Evolutionary conservation across 1,140 invertebrate species (phyloP), one percentile per base, ranked within the genome.

Genomic region (Pygmarrhopalites habei): DNA sequence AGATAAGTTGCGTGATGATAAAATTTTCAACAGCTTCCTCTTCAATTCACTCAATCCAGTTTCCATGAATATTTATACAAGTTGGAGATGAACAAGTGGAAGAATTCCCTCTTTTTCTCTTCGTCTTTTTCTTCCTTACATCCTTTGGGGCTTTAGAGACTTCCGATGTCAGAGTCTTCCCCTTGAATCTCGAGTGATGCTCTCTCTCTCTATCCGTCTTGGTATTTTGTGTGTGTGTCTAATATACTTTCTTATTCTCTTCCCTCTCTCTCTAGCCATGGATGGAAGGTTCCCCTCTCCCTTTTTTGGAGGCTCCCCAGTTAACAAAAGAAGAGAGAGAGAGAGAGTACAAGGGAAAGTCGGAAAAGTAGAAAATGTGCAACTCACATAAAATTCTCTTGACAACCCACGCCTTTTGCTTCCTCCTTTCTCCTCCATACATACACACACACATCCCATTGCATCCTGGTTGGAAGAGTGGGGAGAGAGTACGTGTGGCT

Each of bases 131-230:
- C n/a, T n/a, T n/a, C 28, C 49, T 52, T 26, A 26, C 49, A 52
- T 52, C 49, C 49, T 52, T 52, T 52, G 49, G 49, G 49, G 49
- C 49, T 52, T 52, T 52, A 7, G 49, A 52, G 49, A 52, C 49
- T 52, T 52, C 49, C 49, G 49, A 52, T 52, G 49, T 52, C 49
- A 52, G 49, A 26, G 23, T 52, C 46, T 49, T 49, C 39, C 39
- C 12, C 44, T 47, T 5, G n/a, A 47, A 19, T 21, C 44, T 47
- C 44, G 44, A 47, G 44, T 35, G 32, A 35, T 35, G 32, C 32
- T 35, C 15, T 15, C 32, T 7, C 15, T 46, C 44, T 46, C 19
- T n/a, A 46, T 46, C 21, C 44, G 15, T 46, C 44, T 46, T 39
- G 35, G 10, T 39, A n/a, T n/a, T n/a, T n/a, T n/a, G n/a, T n/a